Evolutionary conservation across 1,140 invertebrate species (phyloP), one percentile per base, ranked within the genome.

Genomic region (Drosophila littoralis): DNA sequence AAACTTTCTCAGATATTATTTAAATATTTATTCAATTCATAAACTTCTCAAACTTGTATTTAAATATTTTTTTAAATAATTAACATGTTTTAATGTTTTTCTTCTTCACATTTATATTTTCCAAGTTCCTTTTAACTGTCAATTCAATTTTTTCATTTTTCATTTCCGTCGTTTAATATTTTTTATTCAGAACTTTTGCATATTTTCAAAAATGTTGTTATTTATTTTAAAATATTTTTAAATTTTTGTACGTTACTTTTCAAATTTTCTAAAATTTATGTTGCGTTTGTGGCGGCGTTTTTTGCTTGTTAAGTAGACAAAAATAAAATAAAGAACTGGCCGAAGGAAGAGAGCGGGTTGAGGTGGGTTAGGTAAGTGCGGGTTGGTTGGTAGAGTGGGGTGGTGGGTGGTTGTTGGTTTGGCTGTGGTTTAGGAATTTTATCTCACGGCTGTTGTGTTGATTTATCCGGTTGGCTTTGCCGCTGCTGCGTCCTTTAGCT

Each of bases 401-500:
- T 36, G 2, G 28, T 12, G 12, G 13, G 58, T 17, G 15, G n/a
- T n/a, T n/a, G n/a, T n/a, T n/a, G n/a, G n/a, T 32, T 13, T 9
- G 13, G n/a, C 28, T 55, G 35, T 17, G 33, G 35, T 46, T 59
- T 7, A 33, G 40, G 48, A 17, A 17, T 36, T 65, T 59, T 60
- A 43, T 61, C 51, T 74, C 48, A 69, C 71, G 64, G 15, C 48
- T 67, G 40, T 33, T 28, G 48, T 51, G 9, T 69, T 61, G 13
- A 38, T 8, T 52, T 58, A 45, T 28, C 36, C 58, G 43, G 43
- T 63, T 50, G 48, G 67, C 43, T 45, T 57, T 85, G 60, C 64
- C 55, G 81, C 77, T 84, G 79, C 63, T 89, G 77, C 83, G 85
- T 80, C 83, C 83, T 89, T 48, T 72, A 68, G 80, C 83, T 88